Evolutionary conservation across 2,888 invertebrate genomes (phyloP), one percentile per base, ranked within the genome.

Genomic region (Amphipoea lucens): DNA sequence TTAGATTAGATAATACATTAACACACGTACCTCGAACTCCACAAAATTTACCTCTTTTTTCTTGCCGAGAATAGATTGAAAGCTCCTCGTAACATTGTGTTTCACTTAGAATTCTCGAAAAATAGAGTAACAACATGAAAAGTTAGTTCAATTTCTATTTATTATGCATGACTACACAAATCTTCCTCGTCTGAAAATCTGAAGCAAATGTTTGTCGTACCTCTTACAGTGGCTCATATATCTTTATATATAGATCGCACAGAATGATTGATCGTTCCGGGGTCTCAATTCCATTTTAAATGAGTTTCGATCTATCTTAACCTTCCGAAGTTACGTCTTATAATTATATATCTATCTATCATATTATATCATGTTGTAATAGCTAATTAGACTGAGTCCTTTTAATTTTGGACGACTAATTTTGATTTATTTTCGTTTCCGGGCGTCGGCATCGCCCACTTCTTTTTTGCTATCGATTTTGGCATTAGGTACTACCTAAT

Each of bases 101-200:
- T 86, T 85, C 89, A 89, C 80, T 86, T 86, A 89, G 79, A 81
- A 81, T 77, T 86, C 83, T 70, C 60, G 69, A 88, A 88, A 89
- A 81, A 85, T 87, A 84, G 76, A 82, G 80, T 73, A 81, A 75
- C 71, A 11, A 87, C 48, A 66, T 76, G 71, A 78, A 76, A 75
- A 80, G 71, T 81, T 82, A 67, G 66, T 68, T 75, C 54, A 88
- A 83, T 82, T 78, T 78, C 68, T 78, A 66, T 82, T 78, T 81
- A 68, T 74, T 78, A 77, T 78, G 76, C 68, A 60, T 69, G 36
- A 40, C n/a, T 71, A 69, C 14, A 62, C 65, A 67, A 74, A 71
- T 71, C 14, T 63, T 76, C 36, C 11, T 60, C 42, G 17, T 7
- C 63, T 73, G 4, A 42, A 36, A 66, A 42, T 81, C 40, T 42